Conservation (phyloP, 1,140 invertebrate genomes). For the Hydropsyche tenuis region DNA sequence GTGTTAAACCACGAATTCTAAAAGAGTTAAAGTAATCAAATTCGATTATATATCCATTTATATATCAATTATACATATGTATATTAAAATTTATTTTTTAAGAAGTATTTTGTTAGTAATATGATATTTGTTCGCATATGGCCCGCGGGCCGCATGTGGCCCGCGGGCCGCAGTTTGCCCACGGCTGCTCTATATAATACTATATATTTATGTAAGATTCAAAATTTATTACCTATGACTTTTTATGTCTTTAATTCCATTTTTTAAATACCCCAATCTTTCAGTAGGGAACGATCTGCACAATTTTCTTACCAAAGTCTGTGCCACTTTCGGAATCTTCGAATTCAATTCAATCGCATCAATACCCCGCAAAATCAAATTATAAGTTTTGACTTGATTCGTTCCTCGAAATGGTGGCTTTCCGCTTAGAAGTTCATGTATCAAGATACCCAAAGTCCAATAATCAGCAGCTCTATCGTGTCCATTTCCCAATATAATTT, state of each 20-base stretch:
- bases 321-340: slow-evolving; percentile 79
- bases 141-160: too few species aligned
- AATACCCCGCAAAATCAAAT: slow-evolving; percentile 91
- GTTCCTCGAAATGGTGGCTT: slow-evolving; percentile 92
- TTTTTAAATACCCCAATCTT: slow-evolving; percentile 89
- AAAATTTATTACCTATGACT: slow-evolving; percentile 89
- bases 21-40: neutral
- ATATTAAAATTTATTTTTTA: too few species aligned
- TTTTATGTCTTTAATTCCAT: slow-evolving; percentile 90
- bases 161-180: too few species aligned
- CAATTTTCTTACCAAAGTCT: slow-evolving; percentile 84
- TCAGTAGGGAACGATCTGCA: slow-evolving; percentile 90
- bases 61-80: slow-evolving; percentile 48
- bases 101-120: too few species aligned
- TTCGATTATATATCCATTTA: slow-evolving; percentile 37
- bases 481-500: slow-evolving; percentile 94
- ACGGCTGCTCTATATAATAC: too few species aligned
- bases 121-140: too few species aligned
- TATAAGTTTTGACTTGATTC: slow-evolving; percentile 96
- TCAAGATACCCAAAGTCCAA: slow-evolving; percentile 93
- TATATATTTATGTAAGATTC: slow-evolving; percentile 53
- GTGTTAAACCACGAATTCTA: too few species aligned
- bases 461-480: slow-evolving; percentile 93
- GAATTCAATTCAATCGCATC: slow-evolving; percentile 87
- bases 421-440: slow-evolving; percentile 90